phyloP scores from a whole-genome alignment of 2,113 vertebrate genomes.

The Ochotona princeps region DNA sequence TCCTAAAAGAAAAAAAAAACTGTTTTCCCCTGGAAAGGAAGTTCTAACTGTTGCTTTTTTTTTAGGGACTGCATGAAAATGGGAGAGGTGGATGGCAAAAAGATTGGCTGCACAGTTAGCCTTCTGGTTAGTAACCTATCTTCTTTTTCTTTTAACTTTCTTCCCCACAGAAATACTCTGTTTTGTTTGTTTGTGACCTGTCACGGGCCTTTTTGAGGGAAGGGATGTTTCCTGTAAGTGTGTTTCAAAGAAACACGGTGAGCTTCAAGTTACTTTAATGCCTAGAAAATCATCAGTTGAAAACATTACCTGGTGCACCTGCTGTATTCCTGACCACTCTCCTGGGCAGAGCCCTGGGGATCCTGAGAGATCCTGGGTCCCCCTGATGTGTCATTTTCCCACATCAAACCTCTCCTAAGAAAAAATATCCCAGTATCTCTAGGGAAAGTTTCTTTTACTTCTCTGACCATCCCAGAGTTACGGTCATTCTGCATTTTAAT shows the following conservation, averaged over 20 bases:
- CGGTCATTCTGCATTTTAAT: not conserved
- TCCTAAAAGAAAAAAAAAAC: not conserved
- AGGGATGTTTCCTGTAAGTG: constrained; percentile 6
- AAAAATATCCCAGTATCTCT: not conserved
- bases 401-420: not conserved
- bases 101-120: constrained; percentile 99
- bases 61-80: constrained; percentile 98
- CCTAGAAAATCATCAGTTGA: not conserved
- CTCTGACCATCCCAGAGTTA: not conserved
- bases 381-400: fast-evolving
- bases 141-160: not conserved
- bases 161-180: not conserved
- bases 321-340: fast-evolving
- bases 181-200: not conserved
- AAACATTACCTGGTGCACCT: not conserved
- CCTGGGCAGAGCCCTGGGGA: not conserved
- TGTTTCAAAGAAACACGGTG: not conserved
- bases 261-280: constrained; percentile 41
- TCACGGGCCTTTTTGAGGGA: not conserved
- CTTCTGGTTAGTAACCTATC: constrained; percentile 92
- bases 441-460: not conserved
- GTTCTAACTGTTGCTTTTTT: constrained; percentile 73
- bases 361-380: not conserved
- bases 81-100: constrained; percentile 98
- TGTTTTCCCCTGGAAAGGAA: not conserved